Conservation (phyloP, 2,888 invertebrate genomes). For the Pterobdella sp. region DNA sequence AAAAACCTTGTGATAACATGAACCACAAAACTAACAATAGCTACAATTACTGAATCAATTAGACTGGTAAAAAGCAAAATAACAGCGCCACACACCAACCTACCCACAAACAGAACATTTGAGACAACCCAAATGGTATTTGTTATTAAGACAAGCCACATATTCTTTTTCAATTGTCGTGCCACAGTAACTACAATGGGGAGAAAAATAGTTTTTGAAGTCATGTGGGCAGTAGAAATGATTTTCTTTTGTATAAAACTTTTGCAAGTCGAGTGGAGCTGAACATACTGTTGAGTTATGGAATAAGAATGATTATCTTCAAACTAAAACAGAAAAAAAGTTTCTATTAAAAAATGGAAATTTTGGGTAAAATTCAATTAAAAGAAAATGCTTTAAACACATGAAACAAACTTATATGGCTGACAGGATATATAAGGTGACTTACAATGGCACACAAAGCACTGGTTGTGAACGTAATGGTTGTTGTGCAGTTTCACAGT, state of each 20-base stretch:
- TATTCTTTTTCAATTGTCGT: neutral
- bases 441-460: neutral
- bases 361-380: neutral
- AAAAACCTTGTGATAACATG: no score
- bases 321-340: neutral
- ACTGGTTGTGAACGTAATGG: constrained; percentile 10
- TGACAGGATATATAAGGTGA: no score
- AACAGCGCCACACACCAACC: constrained; percentile 3
- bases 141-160: neutral
- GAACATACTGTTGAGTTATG: neutral
- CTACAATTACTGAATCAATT: no score
- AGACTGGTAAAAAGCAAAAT: no score
- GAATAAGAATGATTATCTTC: neutral
- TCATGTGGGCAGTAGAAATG: neutral
- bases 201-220: neutral
- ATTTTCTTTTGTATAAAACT: neutral
- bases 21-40: no score
- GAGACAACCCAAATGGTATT: neutral
- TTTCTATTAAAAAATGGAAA: neutral
- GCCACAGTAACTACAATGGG: neutral
- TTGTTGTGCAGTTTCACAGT: neutral
- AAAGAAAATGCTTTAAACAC: neutral
- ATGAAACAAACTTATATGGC: no score
- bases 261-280: neutral
- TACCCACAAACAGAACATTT: neutral